Percentiles rank a stretch among this genome's conserved stretches.
Conservation (phyloP, 2,797 vertebrate species). For the Anisognathus igniventris region DNA sequence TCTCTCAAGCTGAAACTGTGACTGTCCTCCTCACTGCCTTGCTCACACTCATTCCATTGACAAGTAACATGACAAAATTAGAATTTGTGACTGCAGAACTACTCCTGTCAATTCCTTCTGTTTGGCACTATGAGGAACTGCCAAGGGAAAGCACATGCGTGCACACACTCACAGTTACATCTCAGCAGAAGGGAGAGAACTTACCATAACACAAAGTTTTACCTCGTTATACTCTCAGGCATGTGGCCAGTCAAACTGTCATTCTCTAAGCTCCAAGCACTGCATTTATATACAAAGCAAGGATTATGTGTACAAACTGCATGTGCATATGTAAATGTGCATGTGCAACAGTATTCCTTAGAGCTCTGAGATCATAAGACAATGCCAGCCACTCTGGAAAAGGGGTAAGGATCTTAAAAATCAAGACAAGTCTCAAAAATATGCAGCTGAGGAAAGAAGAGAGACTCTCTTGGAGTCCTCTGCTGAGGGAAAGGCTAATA, state of each 20-base stretch:
- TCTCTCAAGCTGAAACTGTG: neutral
- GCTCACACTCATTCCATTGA: neutral
- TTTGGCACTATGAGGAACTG: neutral
- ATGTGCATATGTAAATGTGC: neutral
- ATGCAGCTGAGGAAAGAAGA: slow-evolving; percentile 20
- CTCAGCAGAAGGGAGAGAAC: neutral
- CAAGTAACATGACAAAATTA: neutral
- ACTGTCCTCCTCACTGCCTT: neutral
- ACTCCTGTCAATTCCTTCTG: neutral
- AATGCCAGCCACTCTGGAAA: neutral
- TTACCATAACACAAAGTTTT: neutral
- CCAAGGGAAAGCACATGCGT: accelerated
- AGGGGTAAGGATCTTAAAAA: neutral
- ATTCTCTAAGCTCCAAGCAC: neutral
- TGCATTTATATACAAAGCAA: neutral
- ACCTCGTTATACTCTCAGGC: neutral
- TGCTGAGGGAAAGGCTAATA: slow-evolving; percentile 47
- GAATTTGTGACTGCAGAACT: neutral
- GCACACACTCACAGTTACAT: neutral
- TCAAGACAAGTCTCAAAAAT: slow-evolving; percentile 6
- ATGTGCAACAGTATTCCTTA: neutral
- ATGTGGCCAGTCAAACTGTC: neutral
- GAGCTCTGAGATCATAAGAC: neutral
- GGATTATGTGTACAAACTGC: neutral
- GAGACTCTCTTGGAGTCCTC: slow-evolving; percentile 26